phyloP scores from a whole-genome alignment of 2,888 invertebrate species.

The Cephonodes hylas region DNA sequence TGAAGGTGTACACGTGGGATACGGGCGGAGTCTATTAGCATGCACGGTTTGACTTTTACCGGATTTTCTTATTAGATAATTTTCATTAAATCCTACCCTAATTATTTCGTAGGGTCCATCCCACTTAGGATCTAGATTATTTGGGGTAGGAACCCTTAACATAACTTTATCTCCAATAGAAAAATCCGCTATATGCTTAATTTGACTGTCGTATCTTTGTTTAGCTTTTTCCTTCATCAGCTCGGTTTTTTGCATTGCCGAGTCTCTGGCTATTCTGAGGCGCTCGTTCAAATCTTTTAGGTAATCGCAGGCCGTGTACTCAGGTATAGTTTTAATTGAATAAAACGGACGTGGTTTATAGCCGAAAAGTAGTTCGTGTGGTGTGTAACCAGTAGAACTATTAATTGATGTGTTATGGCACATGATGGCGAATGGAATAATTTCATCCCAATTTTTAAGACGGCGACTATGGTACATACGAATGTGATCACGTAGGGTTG shows the following conservation, averaged over 20 bases:
- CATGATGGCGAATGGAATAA: too few species aligned
- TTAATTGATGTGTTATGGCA: too few species aligned
- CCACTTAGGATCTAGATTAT: constrained; percentile 39
- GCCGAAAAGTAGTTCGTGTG: constrained; percentile 40
- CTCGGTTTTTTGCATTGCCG: constrained; percentile 28
- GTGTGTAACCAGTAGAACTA: too few species aligned
- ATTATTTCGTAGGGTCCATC: constrained; percentile 34
- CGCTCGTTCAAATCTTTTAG: constrained; percentile 36
- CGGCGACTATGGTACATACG: too few species aligned
- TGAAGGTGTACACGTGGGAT: background rate
- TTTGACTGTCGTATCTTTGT: constrained; percentile 33
- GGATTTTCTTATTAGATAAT: too few species aligned
- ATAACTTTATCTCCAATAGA: constrained; percentile 30
- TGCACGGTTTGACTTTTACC: too few species aligned
- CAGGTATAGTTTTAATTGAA: constrained; percentile 27
- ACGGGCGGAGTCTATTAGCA: too few species aligned
- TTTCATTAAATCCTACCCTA: too few species aligned
- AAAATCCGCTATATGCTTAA: constrained; percentile 32
- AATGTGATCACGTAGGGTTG: too few species aligned
- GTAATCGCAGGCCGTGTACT: constrained; percentile 33
- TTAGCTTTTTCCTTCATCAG: constrained; percentile 40
- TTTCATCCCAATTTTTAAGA: too few species aligned
- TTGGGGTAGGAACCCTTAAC: constrained; percentile 33
- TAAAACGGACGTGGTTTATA: constrained; percentile 37
- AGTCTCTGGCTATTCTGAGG: too few species aligned